A percentile compares a stretch with the other conserved stretches of the same genome.
Conservation (phyloP, 2,113 vertebrate genomes). For the Phyllostomus hastatus region DNA sequence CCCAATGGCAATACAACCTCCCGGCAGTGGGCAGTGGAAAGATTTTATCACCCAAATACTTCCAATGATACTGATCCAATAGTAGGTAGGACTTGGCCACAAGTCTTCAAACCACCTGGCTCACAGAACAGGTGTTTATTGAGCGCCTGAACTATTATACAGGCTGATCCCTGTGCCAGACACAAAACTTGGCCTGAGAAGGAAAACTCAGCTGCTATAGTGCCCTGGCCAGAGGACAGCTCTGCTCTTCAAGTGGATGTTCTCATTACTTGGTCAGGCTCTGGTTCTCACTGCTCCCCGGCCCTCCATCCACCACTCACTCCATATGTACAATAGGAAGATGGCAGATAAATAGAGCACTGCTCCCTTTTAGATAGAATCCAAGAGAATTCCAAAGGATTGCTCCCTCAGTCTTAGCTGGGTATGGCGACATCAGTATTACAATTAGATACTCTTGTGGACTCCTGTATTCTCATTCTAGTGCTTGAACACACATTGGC, state of each 20-base stretch:
- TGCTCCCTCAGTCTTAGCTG: background rate
- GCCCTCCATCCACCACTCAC: background rate
- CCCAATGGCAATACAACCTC: conserved; percentile 69
- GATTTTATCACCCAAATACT: background rate
- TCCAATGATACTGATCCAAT: background rate
- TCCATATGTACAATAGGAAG: background rate
- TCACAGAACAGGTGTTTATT: background rate
- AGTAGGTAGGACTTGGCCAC: background rate
- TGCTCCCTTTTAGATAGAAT: background rate
- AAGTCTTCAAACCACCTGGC: background rate
- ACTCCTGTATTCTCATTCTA: background rate
- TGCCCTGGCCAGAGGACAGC: background rate
- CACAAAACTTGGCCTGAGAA: background rate
- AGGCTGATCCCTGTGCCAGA: background rate
- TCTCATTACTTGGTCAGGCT: background rate
- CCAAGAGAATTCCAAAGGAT: background rate
- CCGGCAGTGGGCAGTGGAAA: conserved; percentile 64
- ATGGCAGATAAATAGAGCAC: background rate
- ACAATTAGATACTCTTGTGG: background rate
- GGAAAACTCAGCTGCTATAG: background rate
- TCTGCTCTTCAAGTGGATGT: background rate
- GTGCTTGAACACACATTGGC: background rate
- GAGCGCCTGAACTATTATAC: conserved; percentile 39
- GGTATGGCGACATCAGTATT: background rate
- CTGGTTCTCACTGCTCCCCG: background rate